A percentile compares a stretch with the other conserved stretches of the same genome.
Evolutionary conservation across 2,797 vertebrate genomes (phyloP).

Genomic region (Mormyrops attenuatus): DNA sequence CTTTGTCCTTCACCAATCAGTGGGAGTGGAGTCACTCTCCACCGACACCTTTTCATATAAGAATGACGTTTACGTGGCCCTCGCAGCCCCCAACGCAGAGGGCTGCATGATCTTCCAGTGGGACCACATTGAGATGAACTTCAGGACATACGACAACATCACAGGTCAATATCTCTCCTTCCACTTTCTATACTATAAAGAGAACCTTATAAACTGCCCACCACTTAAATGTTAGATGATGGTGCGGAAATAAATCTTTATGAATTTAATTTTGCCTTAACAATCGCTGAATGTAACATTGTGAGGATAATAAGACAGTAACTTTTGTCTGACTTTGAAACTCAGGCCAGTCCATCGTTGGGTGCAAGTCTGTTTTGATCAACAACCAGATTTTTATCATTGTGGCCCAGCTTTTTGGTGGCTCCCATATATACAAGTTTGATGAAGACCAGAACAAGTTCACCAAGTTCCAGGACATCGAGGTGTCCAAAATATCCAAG

Average conservation of each 20-base stretch:
- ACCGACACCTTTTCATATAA: conserved; percentile 90
- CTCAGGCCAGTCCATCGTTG: conserved; percentile 89
- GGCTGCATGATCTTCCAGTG: conserved; percentile 96
- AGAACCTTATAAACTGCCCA: neutral
- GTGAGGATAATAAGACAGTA: neutral
- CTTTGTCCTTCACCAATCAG: conserved; percentile 88
- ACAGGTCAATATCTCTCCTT: conserved; percentile 67
- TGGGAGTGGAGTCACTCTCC: conserved; percentile 87
- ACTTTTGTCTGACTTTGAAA: neutral
- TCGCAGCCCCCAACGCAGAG: conserved; percentile 89
- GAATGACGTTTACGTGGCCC: conserved; percentile 88
- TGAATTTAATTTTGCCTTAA: neutral
- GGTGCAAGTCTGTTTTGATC: conserved; percentile 87
- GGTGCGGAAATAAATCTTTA: neutral
- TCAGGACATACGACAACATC: conserved; percentile 94
- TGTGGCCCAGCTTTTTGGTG: conserved; percentile 91
- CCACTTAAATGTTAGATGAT: neutral
- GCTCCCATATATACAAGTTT: conserved; percentile 91
- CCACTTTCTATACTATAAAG: neutral
- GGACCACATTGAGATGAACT: conserved; percentile 97
- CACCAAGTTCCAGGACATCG: conserved; percentile 89
- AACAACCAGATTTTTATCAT: conserved; percentile 85
- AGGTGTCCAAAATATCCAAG: conserved; percentile 92
- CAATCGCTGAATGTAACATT: neutral
- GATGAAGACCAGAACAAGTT: conserved; percentile 90